Conservation (phyloP, 2,888 invertebrate genomes). For the Cantharis nigra region DNA sequence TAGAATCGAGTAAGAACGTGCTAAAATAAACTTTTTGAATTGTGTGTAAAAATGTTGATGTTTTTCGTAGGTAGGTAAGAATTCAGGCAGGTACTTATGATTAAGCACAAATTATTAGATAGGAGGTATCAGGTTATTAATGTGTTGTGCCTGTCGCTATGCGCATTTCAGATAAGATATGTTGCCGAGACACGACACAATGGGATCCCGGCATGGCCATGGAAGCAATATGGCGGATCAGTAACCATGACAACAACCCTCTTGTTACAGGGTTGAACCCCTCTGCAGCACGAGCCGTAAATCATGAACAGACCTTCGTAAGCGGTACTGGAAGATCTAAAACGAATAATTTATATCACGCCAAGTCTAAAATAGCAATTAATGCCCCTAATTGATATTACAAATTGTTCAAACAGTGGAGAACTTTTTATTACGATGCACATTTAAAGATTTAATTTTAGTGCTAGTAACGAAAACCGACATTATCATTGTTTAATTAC, state of each 20-base stretch:
- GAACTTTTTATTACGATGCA: slow-evolving; percentile 22
- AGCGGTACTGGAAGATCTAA: slow-evolving; percentile 27
- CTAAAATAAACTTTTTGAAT: slow-evolving; percentile 11
- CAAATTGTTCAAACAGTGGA: slow-evolving; percentile 22
- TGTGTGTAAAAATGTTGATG: slow-evolving; percentile 10
- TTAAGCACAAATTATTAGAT: slow-evolving; percentile 32
- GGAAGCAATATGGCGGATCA: slow-evolving; percentile 47
- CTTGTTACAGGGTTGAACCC: slow-evolving; percentile 47
- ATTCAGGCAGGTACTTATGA: slow-evolving; percentile 32
- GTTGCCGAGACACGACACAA: slow-evolving; percentile 42
- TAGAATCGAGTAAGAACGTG: slow-evolving; percentile 12
- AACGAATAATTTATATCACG: slow-evolving; percentile 32
- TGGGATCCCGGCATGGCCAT: slow-evolving; percentile 38
- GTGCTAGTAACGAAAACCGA: slow-evolving; percentile 16
- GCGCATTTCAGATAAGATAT: slow-evolving; percentile 45
- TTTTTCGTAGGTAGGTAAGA: slow-evolving; percentile 13
- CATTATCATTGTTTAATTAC: slow-evolving; percentile 30
- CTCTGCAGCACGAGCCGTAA: slow-evolving; percentile 38
- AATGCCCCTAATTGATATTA: slow-evolving; percentile 17
- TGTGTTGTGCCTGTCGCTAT: slow-evolving; percentile 41
- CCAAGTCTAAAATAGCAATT: slow-evolving; percentile 28
- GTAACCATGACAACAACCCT: slow-evolving; percentile 52
- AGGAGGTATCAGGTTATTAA: slow-evolving; percentile 43
- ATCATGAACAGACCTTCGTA: slow-evolving; percentile 36
- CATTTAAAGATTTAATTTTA: slow-evolving; percentile 21